Percentiles rank a stretch among this genome's conserved stretches.
phyloP scores from a whole-genome alignment of 2,888 invertebrate genomes.

The Leuctra nigra region DNA sequence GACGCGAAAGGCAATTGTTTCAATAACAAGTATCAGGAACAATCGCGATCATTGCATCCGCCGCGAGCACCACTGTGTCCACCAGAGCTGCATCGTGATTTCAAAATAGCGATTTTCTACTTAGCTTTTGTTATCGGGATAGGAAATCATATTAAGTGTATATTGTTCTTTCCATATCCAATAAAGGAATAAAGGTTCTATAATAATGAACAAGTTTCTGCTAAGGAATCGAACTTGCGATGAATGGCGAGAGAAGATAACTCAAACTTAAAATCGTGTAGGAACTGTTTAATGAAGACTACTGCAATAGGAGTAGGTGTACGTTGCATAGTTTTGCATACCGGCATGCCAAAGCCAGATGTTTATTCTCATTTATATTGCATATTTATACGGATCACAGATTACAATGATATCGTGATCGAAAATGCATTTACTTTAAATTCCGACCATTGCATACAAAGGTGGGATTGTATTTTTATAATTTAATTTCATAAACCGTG shows the following conservation, averaged over 20 bases:
- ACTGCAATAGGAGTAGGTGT: too few species aligned
- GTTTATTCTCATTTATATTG: too few species aligned
- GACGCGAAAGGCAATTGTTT: slow-evolving; percentile 16
- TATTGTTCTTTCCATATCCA: slow-evolving; percentile 12
- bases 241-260: not conserved
- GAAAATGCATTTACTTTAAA: too few species aligned
- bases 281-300: too few species aligned
- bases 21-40: slow-evolving; percentile 1
- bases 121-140: slow-evolving; percentile 4
- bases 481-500: too few species aligned
- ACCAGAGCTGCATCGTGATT: not conserved
- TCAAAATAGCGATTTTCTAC: not conserved
- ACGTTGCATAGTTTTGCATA: too few species aligned
- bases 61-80: not conserved
- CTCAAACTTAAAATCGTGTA: not conserved
- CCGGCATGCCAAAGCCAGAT: too few species aligned
- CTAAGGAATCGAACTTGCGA: too few species aligned
- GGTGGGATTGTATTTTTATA: too few species aligned
- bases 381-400: too few species aligned
- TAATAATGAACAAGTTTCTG: slow-evolving; percentile 9
- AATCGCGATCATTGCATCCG: slow-evolving; percentile 1
- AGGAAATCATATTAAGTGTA: slow-evolving; percentile 11
- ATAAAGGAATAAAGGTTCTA: slow-evolving; percentile 7
- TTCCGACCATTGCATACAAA: too few species aligned
- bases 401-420: too few species aligned